These are phyloP conservation scores for Mormyrus proboscirostris DNA, from an alignment of 2,797 vertebrate genomes.

Conservation along the genomic window DNA sequence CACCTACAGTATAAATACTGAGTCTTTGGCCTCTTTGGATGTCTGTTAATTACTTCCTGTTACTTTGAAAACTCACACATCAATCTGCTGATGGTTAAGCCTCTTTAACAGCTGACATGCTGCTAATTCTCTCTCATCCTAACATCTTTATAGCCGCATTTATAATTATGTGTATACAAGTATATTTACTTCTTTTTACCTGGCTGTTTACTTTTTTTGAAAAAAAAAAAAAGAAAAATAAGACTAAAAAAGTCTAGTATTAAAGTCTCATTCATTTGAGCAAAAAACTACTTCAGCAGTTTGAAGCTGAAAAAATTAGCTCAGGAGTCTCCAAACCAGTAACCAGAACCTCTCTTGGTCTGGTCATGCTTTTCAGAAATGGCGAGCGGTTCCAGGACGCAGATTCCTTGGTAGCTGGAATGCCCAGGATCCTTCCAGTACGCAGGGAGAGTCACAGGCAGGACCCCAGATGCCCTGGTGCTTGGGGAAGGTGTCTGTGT, in stretches of 20 bases:
- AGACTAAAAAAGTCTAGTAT: background rate
- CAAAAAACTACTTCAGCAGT: background rate
- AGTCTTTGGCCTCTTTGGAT: background rate
- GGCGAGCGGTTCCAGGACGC: background rate
- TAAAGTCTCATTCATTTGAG: background rate
- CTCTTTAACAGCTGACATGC: background rate
- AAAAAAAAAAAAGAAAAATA: background rate
- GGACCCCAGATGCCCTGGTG: background rate
- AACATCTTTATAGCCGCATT: background rate
- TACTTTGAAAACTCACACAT: background rate
- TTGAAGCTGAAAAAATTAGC: background rate
- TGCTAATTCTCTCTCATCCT: background rate
- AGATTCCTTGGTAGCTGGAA: background rate
- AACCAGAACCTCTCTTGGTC: background rate
- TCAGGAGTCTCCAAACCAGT: background rate
- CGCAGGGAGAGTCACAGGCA: background rate
- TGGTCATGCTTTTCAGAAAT: background rate
- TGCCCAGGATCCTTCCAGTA: background rate
- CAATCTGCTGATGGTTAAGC: background rate
- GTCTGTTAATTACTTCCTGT: background rate
- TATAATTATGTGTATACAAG: background rate
- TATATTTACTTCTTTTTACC: background rate
- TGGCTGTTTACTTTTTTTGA: background rate
- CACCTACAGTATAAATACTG: background rate
- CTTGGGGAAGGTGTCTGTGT: background rate